Base-by-base conservation (phyloP, 1,140 invertebrate genomes). In the Contarinia nasturtii region DNA sequence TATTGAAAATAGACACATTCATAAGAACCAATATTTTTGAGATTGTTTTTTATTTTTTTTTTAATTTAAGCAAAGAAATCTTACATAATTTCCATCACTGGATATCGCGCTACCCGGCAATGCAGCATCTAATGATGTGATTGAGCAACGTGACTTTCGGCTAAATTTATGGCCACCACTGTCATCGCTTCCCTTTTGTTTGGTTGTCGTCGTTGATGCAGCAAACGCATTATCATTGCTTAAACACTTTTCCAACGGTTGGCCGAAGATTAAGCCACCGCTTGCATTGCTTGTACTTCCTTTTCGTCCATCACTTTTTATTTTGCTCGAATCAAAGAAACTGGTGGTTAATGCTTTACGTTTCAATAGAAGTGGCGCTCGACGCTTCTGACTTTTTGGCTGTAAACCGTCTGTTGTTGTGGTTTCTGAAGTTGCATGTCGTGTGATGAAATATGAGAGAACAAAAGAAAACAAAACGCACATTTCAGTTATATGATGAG, bases 261-360 rank as follows among this genome's bases (percentile, higher is more conserved):
- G 78, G 2, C 86, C 86, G 58, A 93, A 93, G 49, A 91, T 80
- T 48, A 82, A 64, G 45, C 77, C 77, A 14, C 68, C 55, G 19
- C 2, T 7, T 15, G 11, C 10, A 43, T 49, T 43, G 37, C 56
- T 61, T 63, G 53, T 75, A 75, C 73, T 68, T 83, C 84, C 49
- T 74, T 77, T 58, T 75, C 18, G 10, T n/a, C 80, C 75, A 2
- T 69, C 71, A 53, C 82, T 72, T 55, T 77, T 77, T 3, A 12
- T 20, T 50, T 71, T 73, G 41, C 69, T 74, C 52, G 80, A 75
- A 56, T 87, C 83, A 56, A 88, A 86, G 61, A 88, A 82, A 14
- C 83, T 76, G 0, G 84, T 87, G 17, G 85, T 87, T 2, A 86
- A 67, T 0, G 85, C 81, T 63, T 86, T 87, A 59, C 82, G 73